These are phyloP conservation scores for Chromoteleia sp. DNA, from an alignment of 2,888 invertebrate species.

Conservation along the genomic window DNA sequence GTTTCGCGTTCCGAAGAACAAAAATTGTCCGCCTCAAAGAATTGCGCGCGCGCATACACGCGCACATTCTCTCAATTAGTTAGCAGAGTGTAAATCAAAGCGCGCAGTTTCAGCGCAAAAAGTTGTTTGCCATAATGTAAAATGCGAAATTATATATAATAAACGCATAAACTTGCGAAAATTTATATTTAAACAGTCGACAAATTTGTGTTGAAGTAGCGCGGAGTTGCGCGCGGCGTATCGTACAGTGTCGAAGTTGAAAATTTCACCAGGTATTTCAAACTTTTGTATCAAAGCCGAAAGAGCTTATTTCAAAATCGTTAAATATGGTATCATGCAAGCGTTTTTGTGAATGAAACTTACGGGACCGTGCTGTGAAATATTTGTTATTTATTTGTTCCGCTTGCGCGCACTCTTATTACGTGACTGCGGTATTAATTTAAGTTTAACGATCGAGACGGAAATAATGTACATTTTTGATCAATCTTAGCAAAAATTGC, in stretches of 20 bases:
- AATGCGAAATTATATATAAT: slow-evolving; percentile 44
- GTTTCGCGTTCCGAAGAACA: slow-evolving; percentile 28
- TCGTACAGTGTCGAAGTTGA: slow-evolving; percentile 16
- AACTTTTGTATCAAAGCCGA: slow-evolving; percentile 41
- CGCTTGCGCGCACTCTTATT: background rate
- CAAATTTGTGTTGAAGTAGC: slow-evolving; percentile 35
- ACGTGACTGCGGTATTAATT: background rate
- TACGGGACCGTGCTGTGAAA: background rate
- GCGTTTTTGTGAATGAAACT: slow-evolving; percentile 25
- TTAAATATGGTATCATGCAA: slow-evolving; percentile 27
- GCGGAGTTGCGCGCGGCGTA: slow-evolving; percentile 9
- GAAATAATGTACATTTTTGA: background rate
- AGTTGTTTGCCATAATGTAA: slow-evolving; percentile 22
- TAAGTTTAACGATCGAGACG: background rate
- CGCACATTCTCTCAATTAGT: slow-evolving; percentile 16
- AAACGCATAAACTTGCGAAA: slow-evolving; percentile 39
- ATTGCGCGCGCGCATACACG: background rate
- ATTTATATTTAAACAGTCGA: slow-evolving; percentile 44
- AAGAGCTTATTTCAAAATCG: slow-evolving; percentile 42
- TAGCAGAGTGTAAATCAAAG: slow-evolving; percentile 25
- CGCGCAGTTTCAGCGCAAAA: slow-evolving; percentile 32
- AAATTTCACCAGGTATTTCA: slow-evolving; percentile 21
- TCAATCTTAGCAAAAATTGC: background rate
- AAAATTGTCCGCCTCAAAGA: slow-evolving; percentile 11
- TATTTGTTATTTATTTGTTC: slow-evolving; percentile 14